phyloP scores from a whole-genome alignment of 2,888 invertebrate genomes.

The Caenorhabditis doughertyi region DNA sequence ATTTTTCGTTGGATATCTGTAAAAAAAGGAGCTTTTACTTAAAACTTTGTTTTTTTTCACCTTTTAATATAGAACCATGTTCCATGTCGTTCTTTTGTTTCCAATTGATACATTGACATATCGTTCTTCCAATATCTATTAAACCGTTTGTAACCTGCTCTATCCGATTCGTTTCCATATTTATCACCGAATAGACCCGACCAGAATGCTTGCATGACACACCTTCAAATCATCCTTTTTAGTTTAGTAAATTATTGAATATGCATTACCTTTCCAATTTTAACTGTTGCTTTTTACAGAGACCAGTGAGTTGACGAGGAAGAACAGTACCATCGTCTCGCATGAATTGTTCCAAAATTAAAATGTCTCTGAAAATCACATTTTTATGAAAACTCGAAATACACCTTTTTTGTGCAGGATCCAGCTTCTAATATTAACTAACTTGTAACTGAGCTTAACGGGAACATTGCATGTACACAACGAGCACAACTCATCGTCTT shows the following conservation, averaged over 20 bases:
- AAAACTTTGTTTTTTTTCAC: constrained; percentile 26
- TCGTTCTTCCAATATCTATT: constrained; percentile 81
- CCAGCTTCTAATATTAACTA: neutral
- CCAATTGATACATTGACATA: constrained; percentile 78
- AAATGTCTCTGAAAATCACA: constrained; percentile 82
- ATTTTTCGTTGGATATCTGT: constrained; percentile 71
- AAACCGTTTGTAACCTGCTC: constrained; percentile 81
- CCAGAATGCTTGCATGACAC: constrained; percentile 82
- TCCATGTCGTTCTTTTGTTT: constrained; percentile 76
- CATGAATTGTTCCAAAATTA: constrained; percentile 83
- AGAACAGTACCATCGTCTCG: constrained; percentile 83
- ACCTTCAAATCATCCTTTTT: constrained; percentile 59
- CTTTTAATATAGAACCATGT: constrained; percentile 82
- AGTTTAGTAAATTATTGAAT: neutral
- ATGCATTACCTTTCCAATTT: constrained; percentile 78
- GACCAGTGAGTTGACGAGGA: constrained; percentile 81
- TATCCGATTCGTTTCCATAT: constrained; percentile 78
- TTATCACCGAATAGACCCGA: constrained; percentile 84
- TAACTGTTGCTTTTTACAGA: constrained; percentile 80
- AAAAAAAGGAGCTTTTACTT: constrained; percentile 3
- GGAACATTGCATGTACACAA: constrained; percentile 80
- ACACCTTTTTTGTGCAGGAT: neutral
- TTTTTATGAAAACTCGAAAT: neutral
- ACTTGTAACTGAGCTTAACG: constrained; percentile 76
- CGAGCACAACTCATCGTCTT: constrained; percentile 69